These are phyloP conservation scores for Cheiracanthium punctorium DNA, from an alignment of 2,888 invertebrate genomes.

Conservation along the genomic window DNA sequence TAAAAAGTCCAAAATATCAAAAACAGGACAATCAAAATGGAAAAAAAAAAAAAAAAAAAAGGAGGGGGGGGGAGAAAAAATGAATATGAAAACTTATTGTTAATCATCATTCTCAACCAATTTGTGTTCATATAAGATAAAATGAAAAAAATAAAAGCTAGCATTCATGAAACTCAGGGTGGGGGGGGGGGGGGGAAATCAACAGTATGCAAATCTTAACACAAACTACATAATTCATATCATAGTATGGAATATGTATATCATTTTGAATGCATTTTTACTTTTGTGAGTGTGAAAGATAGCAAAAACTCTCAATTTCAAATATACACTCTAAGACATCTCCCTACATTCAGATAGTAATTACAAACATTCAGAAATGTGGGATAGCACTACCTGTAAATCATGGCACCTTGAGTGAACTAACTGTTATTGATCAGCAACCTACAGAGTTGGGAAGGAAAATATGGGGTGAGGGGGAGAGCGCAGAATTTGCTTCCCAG, in stretches of 20 bases:
- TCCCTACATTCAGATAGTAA: constrained; percentile 46
- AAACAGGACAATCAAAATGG: not conserved
- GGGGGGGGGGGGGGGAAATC: too few relatives aligned
- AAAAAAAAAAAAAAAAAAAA: too few relatives aligned
- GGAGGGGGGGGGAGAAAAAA: too few relatives aligned
- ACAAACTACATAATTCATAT: too few relatives aligned
- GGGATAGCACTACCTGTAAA: constrained; percentile 68
- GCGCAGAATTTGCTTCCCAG: constrained; percentile 53
- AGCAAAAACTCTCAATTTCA: constrained; percentile 5
- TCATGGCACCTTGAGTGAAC: constrained; percentile 69
- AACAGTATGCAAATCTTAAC: too few relatives aligned
- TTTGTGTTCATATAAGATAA: too few relatives aligned
- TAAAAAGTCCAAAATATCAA: not conserved
- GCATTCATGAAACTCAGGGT: too few relatives aligned
- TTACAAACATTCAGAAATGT: constrained; percentile 65
- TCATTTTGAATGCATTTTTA: not conserved
- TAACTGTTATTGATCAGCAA: constrained; percentile 56
- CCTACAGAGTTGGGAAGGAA: constrained; percentile 64
- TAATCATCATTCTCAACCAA: too few relatives aligned
- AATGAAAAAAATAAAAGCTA: too few relatives aligned
- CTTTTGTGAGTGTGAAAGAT: not conserved
- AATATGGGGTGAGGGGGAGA: constrained; percentile 24
- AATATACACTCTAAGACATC: constrained; percentile 47
- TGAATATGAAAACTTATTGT: too few relatives aligned
- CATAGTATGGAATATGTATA: too few relatives aligned